Evolutionary conservation across 2,113 vertebrate species (phyloP).

Genomic region (Dicrurus megarhynchus): DNA sequence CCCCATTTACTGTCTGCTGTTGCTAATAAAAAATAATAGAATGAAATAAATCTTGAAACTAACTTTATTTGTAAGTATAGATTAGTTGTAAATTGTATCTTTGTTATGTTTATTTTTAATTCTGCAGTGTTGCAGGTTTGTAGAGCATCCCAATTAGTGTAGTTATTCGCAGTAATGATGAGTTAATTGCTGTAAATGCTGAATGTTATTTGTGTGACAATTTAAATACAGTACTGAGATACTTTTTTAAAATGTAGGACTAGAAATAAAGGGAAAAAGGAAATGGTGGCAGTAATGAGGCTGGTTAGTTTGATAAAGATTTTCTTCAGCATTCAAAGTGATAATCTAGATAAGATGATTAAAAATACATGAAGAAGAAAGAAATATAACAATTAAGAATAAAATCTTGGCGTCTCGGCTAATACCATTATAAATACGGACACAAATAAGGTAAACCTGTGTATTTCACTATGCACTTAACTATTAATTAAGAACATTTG

Average conservation of each 20-base stretch:
- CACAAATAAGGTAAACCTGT: background rate
- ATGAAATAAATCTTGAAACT: slow-evolving; percentile 79
- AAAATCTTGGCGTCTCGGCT: background rate
- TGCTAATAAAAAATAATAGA: slow-evolving; percentile 81
- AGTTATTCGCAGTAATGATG: slow-evolving; percentile 77
- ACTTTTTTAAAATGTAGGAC: background rate
- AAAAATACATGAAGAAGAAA: background rate
- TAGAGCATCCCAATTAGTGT: slow-evolving; percentile 75
- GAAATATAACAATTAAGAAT: background rate
- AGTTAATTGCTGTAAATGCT: slow-evolving; percentile 77
- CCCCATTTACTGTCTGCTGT: slow-evolving; percentile 76
- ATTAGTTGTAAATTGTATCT: slow-evolving; percentile 78
- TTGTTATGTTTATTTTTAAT: slow-evolving; percentile 83
- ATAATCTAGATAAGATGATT: background rate
- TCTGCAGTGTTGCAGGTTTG: slow-evolving; percentile 79
- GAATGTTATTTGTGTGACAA: slow-evolving; percentile 69
- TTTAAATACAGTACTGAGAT: slow-evolving; percentile 56
- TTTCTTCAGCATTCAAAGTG: background rate
- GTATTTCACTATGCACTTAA: background rate
- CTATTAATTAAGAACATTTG: background rate
- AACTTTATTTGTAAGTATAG: slow-evolving; percentile 78
- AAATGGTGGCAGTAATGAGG: background rate
- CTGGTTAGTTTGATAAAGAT: background rate
- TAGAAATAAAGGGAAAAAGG: background rate
- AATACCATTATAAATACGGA: background rate